phyloP scores from a whole-genome alignment of 2,113 vertebrate genomes.

The Otocyon megalotis region DNA sequence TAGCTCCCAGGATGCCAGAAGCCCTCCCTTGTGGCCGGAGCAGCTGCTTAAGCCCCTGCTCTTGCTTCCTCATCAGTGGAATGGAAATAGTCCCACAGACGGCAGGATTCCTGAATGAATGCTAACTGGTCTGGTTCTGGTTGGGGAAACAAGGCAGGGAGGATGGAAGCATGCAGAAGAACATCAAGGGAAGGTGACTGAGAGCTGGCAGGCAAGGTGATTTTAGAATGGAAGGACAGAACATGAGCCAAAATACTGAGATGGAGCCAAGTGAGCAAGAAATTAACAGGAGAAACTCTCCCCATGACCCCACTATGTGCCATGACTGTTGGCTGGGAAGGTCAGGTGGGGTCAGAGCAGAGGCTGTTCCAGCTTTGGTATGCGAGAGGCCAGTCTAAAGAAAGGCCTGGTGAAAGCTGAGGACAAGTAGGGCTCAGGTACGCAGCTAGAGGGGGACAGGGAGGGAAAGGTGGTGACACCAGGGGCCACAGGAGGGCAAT shows the following conservation, averaged over 20 bases:
- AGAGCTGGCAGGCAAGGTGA: not conserved
- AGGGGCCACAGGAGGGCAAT: not conserved
- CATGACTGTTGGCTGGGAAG: not conserved
- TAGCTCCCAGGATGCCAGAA: not conserved
- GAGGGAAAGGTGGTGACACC: not conserved
- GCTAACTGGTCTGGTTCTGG: not conserved
- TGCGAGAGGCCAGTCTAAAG: not conserved
- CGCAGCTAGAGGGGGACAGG: not conserved
- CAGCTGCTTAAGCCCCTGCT: not conserved
- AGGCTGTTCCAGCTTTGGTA: not conserved
- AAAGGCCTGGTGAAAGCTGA: not conserved
- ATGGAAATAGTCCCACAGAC: not conserved
- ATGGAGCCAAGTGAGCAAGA: not conserved
- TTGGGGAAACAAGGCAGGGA: not conserved
- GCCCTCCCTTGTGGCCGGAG: not conserved
- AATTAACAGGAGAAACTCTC: not conserved
- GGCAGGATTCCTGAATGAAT: not conserved
- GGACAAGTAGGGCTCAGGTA: not conserved
- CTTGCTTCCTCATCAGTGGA: not conserved
- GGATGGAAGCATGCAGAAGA: not conserved
- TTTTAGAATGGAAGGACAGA: not conserved
- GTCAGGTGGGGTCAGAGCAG: not conserved
- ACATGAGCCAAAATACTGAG: rapidly evolving
- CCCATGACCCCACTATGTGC: not conserved
- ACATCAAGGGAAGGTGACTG: not conserved